Conservation (phyloP, 2,797 vertebrate species). For the Florisuga fusca region DNA sequence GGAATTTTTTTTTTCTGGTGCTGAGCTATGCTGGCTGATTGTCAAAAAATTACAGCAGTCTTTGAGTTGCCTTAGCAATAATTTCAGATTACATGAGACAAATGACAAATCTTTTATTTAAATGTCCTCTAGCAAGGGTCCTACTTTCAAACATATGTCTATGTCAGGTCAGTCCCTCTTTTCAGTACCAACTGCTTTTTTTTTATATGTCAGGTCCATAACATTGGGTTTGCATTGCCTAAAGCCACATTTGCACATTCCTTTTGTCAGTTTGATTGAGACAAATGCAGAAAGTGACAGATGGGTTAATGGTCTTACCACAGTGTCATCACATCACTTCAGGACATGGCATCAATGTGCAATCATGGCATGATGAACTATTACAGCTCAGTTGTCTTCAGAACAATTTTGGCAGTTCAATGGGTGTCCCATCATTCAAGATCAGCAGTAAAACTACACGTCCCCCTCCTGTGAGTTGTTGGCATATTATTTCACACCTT, state of each 20-base stretch:
- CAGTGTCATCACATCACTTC: conserved; percentile 14
- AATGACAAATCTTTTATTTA: conserved; percentile 36
- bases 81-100: not conserved
- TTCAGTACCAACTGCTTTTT: not conserved
- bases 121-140: not conserved
- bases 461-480: not conserved
- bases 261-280: conserved; percentile 38
- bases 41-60: not conserved
- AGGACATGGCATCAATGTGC: conserved; percentile 10
- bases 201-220: not conserved
- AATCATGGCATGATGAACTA: not conserved
- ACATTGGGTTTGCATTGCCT: not conserved
- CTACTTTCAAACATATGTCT: not conserved
- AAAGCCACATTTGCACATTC: conserved; percentile 9
- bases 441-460: not conserved
- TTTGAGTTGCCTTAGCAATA: not conserved
- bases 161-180: not conserved
- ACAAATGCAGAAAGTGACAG: conserved; percentile 44
- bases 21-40: not conserved
- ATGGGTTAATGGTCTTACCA: conserved; percentile 30
- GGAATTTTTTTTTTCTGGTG: not conserved
- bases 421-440: not conserved
- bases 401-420: not conserved
- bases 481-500: not conserved
- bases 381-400: conserved; percentile 18